Conservation (phyloP, 2,797 vertebrate genomes). For the Lophotriccus pileatus region DNA sequence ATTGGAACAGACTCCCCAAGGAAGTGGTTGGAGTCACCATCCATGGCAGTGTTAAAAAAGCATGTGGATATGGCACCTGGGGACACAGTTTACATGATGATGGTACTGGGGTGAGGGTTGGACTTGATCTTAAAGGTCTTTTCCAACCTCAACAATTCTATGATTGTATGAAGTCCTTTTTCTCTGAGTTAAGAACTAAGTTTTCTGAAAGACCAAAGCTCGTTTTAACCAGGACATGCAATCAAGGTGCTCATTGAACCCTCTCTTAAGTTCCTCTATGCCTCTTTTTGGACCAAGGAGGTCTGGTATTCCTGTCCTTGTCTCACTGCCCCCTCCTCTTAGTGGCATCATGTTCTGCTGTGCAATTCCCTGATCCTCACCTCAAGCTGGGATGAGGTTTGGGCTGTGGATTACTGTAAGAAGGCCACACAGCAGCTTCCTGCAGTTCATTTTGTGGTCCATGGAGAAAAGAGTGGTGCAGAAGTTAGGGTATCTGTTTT, state of each 20-base stretch:
- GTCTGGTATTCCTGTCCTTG: not conserved
- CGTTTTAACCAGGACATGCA: accelerated
- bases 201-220: not conserved
- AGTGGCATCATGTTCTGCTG: not conserved
- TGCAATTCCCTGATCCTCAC: not conserved
- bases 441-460: not conserved
- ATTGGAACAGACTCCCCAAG: not conserved
- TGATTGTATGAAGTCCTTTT: not conserved
- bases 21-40: not conserved
- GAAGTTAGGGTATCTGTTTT: no score
- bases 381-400: not conserved
- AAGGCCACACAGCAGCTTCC: not conserved
- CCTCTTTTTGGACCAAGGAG: not conserved
- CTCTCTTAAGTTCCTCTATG: accelerated
- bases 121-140: not conserved
- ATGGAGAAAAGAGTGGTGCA: accelerated
- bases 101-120: not conserved
- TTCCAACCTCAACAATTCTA: not conserved
- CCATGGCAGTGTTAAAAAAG: not conserved
- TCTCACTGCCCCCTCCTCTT: not conserved
- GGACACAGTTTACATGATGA: no score
- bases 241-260: not conserved
- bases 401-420: not conserved
- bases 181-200: not conserved
- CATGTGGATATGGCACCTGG: not conserved